These are phyloP conservation scores for Penaeus monodon DNA, from an alignment of 2,888 invertebrate species.

Conservation along the genomic window DNA sequence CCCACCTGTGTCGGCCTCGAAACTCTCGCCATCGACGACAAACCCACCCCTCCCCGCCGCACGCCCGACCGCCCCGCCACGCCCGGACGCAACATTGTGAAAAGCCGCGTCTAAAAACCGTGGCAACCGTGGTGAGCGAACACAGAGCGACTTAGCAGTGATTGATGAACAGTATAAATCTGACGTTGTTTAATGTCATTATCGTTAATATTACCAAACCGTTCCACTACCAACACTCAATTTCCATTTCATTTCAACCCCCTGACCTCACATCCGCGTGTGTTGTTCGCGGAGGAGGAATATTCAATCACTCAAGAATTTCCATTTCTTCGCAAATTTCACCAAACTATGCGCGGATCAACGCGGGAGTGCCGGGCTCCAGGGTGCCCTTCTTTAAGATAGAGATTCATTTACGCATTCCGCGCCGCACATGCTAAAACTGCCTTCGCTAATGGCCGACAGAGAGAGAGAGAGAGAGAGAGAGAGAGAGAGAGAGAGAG, in stretches of 20 bases:
- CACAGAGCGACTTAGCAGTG: conserved; percentile 54
- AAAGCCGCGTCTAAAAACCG: conserved; percentile 15
- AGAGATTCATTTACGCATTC: no score
- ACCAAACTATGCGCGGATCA: no score
- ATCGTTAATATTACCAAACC: conserved; percentile 62
- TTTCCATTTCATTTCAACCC: conserved; percentile 52
- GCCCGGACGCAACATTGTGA: conserved; percentile 29
- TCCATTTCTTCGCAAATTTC: conserved; percentile 44
- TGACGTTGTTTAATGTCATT: conserved; percentile 64
- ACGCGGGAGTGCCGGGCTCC: no score
- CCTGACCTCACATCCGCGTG: conserved; percentile 22
- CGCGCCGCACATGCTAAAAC: no score
- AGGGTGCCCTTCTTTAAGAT: no score
- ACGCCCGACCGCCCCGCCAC: neutral
- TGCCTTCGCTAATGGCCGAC: no score
- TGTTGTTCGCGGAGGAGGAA: conserved; percentile 33
- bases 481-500: neutral
- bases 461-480: no score
- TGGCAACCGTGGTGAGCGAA: conserved; percentile 27
- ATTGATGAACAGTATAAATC: conserved; percentile 62
- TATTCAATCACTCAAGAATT: conserved; percentile 55
- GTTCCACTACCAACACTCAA: conserved; percentile 48
- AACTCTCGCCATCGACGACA: no score
- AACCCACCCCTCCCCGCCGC: neutral
- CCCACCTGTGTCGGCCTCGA: no score